Evolutionary conservation across 2,888 invertebrate genomes (phyloP).

Genomic region (Agrochola lota): DNA sequence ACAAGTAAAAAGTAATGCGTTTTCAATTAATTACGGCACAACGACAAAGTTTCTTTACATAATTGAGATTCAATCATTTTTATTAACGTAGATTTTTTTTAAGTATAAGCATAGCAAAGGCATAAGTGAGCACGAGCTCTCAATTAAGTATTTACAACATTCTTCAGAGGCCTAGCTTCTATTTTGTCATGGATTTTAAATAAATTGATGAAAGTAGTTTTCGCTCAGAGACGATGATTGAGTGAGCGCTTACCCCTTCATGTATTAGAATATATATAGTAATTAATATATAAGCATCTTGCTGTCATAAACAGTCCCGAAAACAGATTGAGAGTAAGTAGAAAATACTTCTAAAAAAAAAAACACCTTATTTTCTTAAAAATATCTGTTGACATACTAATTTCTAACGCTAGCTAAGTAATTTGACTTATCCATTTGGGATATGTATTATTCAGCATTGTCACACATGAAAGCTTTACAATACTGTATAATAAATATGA

Average conservation of each 20-base stretch:
- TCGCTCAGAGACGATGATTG: not conserved
- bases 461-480: not conserved
- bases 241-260: not conserved
- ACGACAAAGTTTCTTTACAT: not conserved
- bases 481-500: constrained; percentile 6
- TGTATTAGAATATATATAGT: not conserved
- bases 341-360: no score
- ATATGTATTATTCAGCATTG: constrained; percentile 4
- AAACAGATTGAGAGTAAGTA: not conserved
- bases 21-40: not conserved
- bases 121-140: not conserved
- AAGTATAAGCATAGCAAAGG: no score
- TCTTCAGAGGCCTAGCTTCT: not conserved
- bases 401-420: no score
- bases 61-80: not conserved
- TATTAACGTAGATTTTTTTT: not conserved
- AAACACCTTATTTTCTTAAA: not conserved
- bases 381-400: not conserved
- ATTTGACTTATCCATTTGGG: no score
- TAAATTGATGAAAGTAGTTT: not conserved
- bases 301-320: not conserved
- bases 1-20: not conserved
- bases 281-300: not conserved
- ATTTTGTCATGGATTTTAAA: not conserved
- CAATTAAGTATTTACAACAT: not conserved